phyloP scores from a whole-genome alignment of 2,113 vertebrate genomes.

The Eulemur rufifrons region DNA sequence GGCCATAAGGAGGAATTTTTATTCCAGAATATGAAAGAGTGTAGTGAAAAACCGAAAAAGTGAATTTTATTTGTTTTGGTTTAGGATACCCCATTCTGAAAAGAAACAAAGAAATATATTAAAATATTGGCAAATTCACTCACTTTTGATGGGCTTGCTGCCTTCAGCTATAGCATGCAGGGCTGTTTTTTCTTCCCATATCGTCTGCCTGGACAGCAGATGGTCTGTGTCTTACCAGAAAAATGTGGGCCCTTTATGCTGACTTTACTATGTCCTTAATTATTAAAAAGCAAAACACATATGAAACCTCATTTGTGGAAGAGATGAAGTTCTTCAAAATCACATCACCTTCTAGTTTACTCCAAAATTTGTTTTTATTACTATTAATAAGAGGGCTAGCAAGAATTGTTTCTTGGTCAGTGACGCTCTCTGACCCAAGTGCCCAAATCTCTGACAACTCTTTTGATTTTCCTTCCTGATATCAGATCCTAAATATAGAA shows the following conservation, averaged over 20 bases:
- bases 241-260: not conserved
- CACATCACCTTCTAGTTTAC: not conserved
- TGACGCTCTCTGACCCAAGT: not conserved
- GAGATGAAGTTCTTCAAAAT: not conserved
- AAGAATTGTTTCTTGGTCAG: not conserved
- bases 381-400: not conserved
- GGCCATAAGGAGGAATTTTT: not conserved
- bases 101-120: not conserved
- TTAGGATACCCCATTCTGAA: not conserved
- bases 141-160: not conserved
- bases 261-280: not conserved
- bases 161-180: not conserved
- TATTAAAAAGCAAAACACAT: not conserved
- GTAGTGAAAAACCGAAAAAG: not conserved
- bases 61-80: not conserved
- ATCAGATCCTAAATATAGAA: constrained; percentile 3
- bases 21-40: not conserved
- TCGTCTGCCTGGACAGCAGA: too few relatives aligned
- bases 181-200: not conserved
- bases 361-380: not conserved
- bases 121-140: not conserved
- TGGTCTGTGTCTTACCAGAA: not conserved
- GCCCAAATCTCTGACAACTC: not conserved
- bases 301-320: not conserved
- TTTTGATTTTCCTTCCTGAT: not conserved